Evolutionary conservation across 2,888 invertebrate genomes (phyloP).

Genomic region (Sphaerophoria rueppellii): DNA sequence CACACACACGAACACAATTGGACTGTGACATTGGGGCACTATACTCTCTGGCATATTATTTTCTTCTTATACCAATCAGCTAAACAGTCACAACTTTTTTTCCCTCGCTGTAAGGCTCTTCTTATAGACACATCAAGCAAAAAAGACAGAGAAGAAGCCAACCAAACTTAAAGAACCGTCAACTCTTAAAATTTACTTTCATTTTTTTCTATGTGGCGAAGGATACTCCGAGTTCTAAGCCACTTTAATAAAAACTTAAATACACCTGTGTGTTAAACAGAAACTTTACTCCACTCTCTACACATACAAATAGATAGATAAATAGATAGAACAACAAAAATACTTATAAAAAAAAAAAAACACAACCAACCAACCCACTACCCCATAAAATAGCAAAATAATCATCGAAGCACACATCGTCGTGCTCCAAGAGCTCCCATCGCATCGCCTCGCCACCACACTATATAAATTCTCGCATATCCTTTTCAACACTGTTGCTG

Average conservation of each 20-base stretch:
- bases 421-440: conserved; percentile 33
- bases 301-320: conserved; percentile 26
- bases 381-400: conserved; percentile 54
- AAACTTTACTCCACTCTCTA: conserved; percentile 13
- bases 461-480: conserved; percentile 66
- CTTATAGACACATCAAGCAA: conserved; percentile 48
- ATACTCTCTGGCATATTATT: conserved; percentile 35
- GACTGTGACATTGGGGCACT: conserved; percentile 16
- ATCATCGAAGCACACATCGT: conserved; percentile 58
- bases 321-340: conserved; percentile 41
- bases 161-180: conserved; percentile 55
- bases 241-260: background rate
- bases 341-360: conserved; percentile 23
- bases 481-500: conserved; percentile 72
- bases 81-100: conserved; percentile 9
- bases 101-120: conserved; percentile 17
- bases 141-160: conserved; percentile 56
- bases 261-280: conserved; percentile 65
- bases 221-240: conserved; percentile 26
- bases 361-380: conserved; percentile 14
- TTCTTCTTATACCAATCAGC: conserved; percentile 56
- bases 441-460: conserved; percentile 45
- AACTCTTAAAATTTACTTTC: conserved; percentile 70
- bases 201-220: conserved; percentile 69
- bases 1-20: background rate